Percentiles rank a stretch among this genome's conserved stretches.
These are phyloP conservation scores for Hiodon tergisus DNA, from an alignment of 2,113 vertebrate species.

Conservation along the genomic window DNA sequence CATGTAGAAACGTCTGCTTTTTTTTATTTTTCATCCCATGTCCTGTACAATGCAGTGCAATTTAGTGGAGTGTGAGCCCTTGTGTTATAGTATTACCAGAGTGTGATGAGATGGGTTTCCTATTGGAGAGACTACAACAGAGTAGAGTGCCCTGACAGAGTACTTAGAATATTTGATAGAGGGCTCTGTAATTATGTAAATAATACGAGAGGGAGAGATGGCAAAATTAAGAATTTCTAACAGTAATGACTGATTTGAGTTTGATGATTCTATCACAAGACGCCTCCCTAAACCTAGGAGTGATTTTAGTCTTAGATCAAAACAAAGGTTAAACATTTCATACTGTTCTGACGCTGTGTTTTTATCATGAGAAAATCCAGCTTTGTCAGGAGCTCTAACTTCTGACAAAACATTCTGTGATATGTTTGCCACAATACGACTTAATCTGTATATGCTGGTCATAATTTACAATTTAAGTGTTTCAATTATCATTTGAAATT, in stretches of 20 bases:
- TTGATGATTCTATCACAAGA: not conserved
- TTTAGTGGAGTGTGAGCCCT: constrained; percentile 24
- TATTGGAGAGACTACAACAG: constrained; percentile 10
- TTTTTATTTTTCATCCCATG: constrained; percentile 9
- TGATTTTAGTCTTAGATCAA: no score
- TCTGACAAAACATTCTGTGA: not conserved
- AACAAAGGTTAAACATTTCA: no score
- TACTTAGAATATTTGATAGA: not conserved
- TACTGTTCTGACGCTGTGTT: not conserved
- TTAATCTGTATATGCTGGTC: not conserved
- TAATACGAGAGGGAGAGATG: not conserved
- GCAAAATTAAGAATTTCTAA: not conserved
- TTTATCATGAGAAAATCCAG: no score
- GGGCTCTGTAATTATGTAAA: constrained; percentile 2
- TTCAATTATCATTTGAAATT: not conserved
- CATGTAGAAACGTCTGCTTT: not conserved
- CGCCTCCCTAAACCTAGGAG: no score
- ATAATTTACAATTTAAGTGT: not conserved
- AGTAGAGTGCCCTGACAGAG: not conserved
- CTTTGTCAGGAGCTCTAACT: no score
- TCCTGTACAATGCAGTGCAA: constrained; percentile 24
- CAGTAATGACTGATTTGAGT: not conserved
- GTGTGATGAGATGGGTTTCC: constrained; percentile 7
- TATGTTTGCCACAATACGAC: not conserved
- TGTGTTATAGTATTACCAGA: constrained; percentile 17